Base-by-base conservation (phyloP, 2,888 invertebrate genomes). In the Eristalinus sepulchralis region DNA sequence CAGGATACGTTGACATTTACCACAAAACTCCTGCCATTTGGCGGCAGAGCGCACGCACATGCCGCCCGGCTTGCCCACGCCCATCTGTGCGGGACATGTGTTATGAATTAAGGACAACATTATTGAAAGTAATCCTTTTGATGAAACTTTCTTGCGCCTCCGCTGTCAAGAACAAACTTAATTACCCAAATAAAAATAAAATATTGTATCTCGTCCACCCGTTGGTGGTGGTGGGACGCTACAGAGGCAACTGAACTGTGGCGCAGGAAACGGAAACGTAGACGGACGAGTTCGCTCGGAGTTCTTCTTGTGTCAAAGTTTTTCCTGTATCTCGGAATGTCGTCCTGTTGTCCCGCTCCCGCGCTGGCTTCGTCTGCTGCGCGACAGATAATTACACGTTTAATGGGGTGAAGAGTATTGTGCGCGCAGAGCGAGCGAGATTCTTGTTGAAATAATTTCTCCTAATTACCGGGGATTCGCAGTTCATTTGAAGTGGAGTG, bases 401-500 rank as follows among this genome's bases (percentile, higher is more conserved):
- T 73, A 73, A 73, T 73, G 64, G 73, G 55, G 36, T 63, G 63
- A 73, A 64, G 55, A 55, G 73, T 73, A 73, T 53, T 72, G 47
- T 17, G 63, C 55, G 47, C 47, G 8, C 2, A 2, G 47, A 17
- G n/a, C 36, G 31, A 59, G 39, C 53, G 60, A 39, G 62, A 31
- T 59, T 63, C 55, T 80, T 47, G 70, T 62, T 66, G 80, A 80
- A 75, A 73, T 68, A 66, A 79, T 66, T 84, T 76, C 27, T 55
- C 67, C 84, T 84, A 80, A 84, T 84, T 84, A 84, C 81, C 84
- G 64, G 60, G 62, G 57, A 84, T 80, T 81, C 71, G 34, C 80
- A 84, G 76, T 76, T 84, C 84, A 81, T 80, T 84, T 59, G 27
- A 34, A 72, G 24, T 34, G 9, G n/a, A 57, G 76, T 47, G 47